phyloP scores from a whole-genome alignment of 2,113 vertebrate species.

The Pithys albifrons region DNA sequence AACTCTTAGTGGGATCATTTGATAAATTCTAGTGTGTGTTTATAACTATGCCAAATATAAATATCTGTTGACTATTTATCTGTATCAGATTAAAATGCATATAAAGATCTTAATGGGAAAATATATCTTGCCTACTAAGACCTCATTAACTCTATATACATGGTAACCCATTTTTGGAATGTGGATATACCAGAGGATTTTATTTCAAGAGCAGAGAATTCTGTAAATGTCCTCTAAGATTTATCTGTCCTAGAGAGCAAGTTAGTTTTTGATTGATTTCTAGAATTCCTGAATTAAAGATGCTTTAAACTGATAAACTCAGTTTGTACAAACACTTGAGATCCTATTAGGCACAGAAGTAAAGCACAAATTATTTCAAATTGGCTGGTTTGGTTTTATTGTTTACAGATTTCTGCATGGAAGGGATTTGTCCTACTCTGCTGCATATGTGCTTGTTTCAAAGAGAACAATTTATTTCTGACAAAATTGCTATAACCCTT shows the following conservation, averaged over 20 bases:
- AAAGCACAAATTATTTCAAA: conserved; percentile 36
- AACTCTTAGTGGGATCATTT: background rate
- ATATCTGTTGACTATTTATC: background rate
- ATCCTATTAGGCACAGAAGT: background rate
- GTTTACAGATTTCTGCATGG: background rate
- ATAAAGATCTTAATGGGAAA: background rate
- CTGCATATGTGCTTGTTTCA: background rate
- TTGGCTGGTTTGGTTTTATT: background rate
- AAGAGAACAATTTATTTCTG: background rate
- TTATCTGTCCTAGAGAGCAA: background rate
- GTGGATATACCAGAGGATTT: background rate
- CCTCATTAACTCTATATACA: background rate
- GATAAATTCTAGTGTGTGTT: background rate
- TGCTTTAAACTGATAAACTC: conserved; percentile 13
- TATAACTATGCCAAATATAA: background rate
- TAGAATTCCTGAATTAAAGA: conserved; percentile 39
- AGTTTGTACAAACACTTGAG: background rate
- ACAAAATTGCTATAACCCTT: background rate
- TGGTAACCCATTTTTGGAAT: background rate
- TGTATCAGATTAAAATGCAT: background rate
- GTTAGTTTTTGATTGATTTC: conserved; percentile 21
- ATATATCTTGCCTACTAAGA: background rate
- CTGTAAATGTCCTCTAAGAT: background rate
- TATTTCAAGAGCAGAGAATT: background rate
- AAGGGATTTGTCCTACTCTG: background rate